Conservation (phyloP, 2,113 vertebrate genomes). For the Paracanthobrama guichenoti region DNA sequence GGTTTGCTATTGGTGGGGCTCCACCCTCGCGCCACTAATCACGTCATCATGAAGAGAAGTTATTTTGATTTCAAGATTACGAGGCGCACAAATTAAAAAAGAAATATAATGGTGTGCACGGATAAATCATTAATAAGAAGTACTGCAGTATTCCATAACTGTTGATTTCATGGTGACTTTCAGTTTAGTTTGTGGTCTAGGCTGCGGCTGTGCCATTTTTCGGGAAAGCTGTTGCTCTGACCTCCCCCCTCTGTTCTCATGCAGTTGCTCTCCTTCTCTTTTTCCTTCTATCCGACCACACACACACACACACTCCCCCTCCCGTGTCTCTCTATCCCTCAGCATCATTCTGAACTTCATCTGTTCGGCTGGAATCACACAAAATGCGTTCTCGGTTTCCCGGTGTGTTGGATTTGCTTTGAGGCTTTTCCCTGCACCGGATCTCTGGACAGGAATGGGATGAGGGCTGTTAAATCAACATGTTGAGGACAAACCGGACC, state of each 20-base stretch:
- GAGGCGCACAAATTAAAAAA: too few species aligned
- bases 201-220: not conserved
- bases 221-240: slow-evolving; percentile 16
- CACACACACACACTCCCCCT: slow-evolving; percentile 15
- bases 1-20: too few species aligned
- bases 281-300: slow-evolving; percentile 16
- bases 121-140: too few species aligned
- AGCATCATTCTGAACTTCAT: slow-evolving; percentile 12
- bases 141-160: too few species aligned
- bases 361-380: not conserved
- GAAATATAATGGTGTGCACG: too few species aligned
- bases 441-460: not conserved
- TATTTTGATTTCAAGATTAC: too few species aligned
- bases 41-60: too few species aligned
- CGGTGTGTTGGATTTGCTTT: not conserved
- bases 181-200: not conserved
- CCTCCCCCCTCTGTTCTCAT: not conserved
- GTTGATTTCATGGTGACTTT: too few species aligned
- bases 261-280: slow-evolving; percentile 23
- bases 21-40: too few species aligned
- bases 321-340: not conserved
- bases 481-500: slow-evolving; percentile 3
- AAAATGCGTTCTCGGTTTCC: not conserved
- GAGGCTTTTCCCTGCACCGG: not conserved
- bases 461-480: not conserved